Evolutionary conservation across 1,140 invertebrate genomes (phyloP).

Genomic region (Argopecten irradians): DNA sequence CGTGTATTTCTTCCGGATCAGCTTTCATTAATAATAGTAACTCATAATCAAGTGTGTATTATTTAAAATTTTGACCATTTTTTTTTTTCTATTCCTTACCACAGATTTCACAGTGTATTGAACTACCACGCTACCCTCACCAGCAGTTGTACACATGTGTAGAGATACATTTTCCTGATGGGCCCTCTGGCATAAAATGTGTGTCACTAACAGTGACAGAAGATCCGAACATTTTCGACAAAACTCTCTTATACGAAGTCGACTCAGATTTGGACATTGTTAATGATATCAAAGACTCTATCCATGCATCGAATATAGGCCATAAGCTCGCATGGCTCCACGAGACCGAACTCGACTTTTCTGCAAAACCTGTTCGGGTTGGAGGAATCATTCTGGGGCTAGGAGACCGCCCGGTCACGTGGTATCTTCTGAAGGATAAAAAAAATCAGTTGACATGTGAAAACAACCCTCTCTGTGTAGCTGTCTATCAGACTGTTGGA

Average conservation of each 20-base stretch:
- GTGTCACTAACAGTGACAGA: background rate
- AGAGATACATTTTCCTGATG: background rate
- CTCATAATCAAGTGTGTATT: no score
- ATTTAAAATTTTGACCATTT: no score
- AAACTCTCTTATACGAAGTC: conserved; percentile 33
- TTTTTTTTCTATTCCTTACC: no score
- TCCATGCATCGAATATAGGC: conserved; percentile 45
- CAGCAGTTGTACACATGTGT: conserved; percentile 23
- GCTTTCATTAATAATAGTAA: no score
- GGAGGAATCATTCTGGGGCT: conserved; percentile 32
- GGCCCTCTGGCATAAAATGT: conserved; percentile 3
- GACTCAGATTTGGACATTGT: background rate
- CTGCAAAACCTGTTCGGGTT: background rate
- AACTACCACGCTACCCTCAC: conserved; percentile 12
- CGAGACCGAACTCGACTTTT: conserved; percentile 46
- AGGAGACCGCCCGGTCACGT: conserved; percentile 39
- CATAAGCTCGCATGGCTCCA: conserved; percentile 32
- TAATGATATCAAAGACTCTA: conserved; percentile 39
- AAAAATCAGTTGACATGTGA: background rate
- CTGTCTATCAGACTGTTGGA: background rate
- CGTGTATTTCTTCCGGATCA: no score
- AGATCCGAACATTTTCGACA: background rate
- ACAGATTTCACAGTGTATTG: conserved; percentile 30
- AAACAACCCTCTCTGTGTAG: background rate
- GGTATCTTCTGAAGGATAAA: conserved; percentile 42